These are phyloP conservation scores for Tupiocoris notatus DNA, from an alignment of 2,888 invertebrate species.

Conservation along the genomic window DNA sequence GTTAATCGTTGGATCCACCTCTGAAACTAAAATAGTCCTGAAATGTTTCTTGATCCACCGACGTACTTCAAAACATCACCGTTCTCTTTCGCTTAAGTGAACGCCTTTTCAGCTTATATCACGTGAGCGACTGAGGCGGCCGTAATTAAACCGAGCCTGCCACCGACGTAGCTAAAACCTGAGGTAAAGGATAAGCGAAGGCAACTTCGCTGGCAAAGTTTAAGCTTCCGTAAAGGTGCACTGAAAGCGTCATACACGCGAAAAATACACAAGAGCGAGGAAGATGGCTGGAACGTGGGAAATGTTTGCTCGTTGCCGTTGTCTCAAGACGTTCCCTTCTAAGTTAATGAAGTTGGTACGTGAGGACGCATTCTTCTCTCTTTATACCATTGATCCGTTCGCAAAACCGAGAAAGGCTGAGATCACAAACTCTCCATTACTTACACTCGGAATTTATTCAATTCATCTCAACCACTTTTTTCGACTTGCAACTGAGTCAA, in stretches of 20 bases:
- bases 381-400: neutral
- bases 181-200: neutral
- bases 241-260: neutral
- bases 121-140: neutral
- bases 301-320: neutral
- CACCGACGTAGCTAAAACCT: neutral
- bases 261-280: conserved; percentile 9
- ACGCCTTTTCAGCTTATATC: too few species aligned
- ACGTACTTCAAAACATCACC: too few species aligned
- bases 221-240: neutral
- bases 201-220: neutral
- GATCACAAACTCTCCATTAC: too few species aligned
- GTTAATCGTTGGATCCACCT: too few species aligned
- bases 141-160: neutral
- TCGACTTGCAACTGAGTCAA: too few species aligned
- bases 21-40: too few species aligned
- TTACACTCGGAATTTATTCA: too few species aligned
- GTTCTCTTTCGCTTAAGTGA: too few species aligned
- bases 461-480: too few species aligned
- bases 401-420: too few species aligned
- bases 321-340: neutral
- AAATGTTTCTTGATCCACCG: too few species aligned
- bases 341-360: conserved; percentile 12
- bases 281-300: neutral
- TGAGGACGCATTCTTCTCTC: conserved; percentile 2